phyloP scores from a whole-genome alignment of 2,888 invertebrate species.

The Tuta absoluta region DNA sequence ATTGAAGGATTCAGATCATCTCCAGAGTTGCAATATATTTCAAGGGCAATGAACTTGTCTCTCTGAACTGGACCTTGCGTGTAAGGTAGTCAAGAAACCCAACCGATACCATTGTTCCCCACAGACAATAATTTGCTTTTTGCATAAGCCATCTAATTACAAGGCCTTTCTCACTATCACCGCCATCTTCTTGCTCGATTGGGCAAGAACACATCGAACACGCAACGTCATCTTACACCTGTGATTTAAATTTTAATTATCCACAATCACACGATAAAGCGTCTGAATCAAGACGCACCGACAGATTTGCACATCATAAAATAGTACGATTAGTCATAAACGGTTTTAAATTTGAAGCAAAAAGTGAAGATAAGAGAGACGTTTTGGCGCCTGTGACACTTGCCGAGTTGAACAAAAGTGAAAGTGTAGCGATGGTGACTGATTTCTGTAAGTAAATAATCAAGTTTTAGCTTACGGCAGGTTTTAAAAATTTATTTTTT shows the following conservation, averaged over 20 bases:
- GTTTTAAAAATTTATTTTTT: background rate
- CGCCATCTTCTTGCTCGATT: slow-evolving; percentile 39
- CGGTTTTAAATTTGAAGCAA: slow-evolving; percentile 6
- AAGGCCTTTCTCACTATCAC: slow-evolving; percentile 21
- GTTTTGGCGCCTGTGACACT: slow-evolving; percentile 17
- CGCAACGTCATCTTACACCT: slow-evolving; percentile 32
- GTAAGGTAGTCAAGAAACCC: background rate
- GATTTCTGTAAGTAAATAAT: background rate
- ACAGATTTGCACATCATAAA: slow-evolving; percentile 19
- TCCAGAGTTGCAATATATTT: background rate
- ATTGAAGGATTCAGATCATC: no score
- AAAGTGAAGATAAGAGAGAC: background rate
- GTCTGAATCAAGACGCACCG: slow-evolving; percentile 9
- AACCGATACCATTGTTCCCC: slow-evolving; percentile 9
- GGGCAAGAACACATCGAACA: slow-evolving; percentile 40
- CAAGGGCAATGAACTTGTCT: background rate
- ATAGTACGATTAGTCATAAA: slow-evolving; percentile 1
- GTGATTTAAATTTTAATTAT: slow-evolving; percentile 33
- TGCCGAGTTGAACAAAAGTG: slow-evolving; percentile 6
- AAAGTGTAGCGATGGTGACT: slow-evolving; percentile 22
- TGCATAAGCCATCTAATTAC: slow-evolving; percentile 16
- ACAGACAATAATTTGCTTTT: slow-evolving; percentile 14
- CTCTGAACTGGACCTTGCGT: no score
- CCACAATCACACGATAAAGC: slow-evolving; percentile 25
- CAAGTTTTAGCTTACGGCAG: slow-evolving; percentile 23